Evolutionary conservation across 1,140 invertebrate species (phyloP).

Genomic region (Aphaenogaster ashmeadi): DNA sequence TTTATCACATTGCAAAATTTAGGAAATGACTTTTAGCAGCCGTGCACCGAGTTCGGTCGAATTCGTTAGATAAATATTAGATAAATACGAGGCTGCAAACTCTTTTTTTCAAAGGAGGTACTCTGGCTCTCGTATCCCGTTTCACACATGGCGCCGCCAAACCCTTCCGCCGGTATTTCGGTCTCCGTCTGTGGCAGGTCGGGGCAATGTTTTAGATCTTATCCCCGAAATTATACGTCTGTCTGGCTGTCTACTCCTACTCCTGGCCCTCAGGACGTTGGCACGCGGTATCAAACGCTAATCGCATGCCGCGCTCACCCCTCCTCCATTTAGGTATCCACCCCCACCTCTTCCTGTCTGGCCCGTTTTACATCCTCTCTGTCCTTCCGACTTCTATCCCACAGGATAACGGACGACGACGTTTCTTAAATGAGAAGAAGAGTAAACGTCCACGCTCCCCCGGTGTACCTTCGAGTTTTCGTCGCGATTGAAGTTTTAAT

Average conservation of each 20-base stretch:
- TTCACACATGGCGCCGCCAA: conserved; percentile 83
- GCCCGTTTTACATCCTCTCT: conserved; percentile 69
- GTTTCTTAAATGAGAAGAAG: conserved; percentile 47
- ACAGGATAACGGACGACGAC: conserved; percentile 67
- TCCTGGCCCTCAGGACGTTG: conserved; percentile 81
- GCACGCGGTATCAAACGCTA: conserved; percentile 79
- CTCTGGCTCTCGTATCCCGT: conserved; percentile 78
- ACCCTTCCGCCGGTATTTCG: conserved; percentile 80
- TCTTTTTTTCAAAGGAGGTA: conserved; percentile 71
- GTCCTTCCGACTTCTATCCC: conserved; percentile 69
- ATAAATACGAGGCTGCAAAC: conserved; percentile 55
- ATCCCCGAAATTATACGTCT: conserved; percentile 85
- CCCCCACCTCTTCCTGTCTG: conserved; percentile 71
- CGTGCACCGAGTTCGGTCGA: conserved; percentile 1
- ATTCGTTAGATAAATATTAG: conserved; percentile 55
- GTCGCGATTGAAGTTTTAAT: not conserved
- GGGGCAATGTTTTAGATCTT: conserved; percentile 83
- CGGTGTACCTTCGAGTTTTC: not conserved
- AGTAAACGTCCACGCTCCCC: conserved; percentile 10
- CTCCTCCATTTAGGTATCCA: conserved; percentile 65
- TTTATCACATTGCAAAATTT: conserved; percentile 12
- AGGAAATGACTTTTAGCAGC: not conserved
- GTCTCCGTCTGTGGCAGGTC: conserved; percentile 82
- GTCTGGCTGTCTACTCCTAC: conserved; percentile 81
- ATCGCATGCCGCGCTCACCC: conserved; percentile 77